A percentile compares a stretch with the other conserved stretches of the same genome.
Evolutionary conservation across 2,797 vertebrate genomes (phyloP).

Genomic region (Cercopithecus neglectus): DNA sequence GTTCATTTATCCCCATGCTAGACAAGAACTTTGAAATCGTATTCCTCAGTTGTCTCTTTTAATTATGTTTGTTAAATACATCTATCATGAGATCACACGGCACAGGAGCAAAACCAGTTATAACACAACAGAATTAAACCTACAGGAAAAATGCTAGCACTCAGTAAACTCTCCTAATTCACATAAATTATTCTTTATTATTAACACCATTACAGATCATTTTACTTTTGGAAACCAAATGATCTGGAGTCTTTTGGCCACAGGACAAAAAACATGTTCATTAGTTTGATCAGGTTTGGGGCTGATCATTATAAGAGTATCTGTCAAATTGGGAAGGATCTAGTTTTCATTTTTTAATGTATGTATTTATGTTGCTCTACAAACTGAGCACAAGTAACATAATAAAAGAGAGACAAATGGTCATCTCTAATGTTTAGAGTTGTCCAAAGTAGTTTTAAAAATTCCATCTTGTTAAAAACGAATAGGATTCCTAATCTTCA

Average conservation of each 20-base stretch:
- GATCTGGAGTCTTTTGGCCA: neutral
- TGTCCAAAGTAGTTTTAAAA: neutral
- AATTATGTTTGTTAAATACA: slow-evolving; percentile 59
- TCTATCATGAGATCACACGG: slow-evolving; percentile 6
- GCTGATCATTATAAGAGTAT: neutral
- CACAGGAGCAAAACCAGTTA: slow-evolving; percentile 54
- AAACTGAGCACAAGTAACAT: neutral
- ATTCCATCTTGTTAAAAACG: neutral
- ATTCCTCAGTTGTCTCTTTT: slow-evolving; percentile 10
- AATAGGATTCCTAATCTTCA: slow-evolving; percentile 1
- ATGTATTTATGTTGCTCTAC: neutral
- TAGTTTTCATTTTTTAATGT: slow-evolving; percentile 31
- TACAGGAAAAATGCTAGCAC: slow-evolving; percentile 39
- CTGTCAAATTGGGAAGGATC: neutral
- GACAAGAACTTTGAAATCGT: slow-evolving; percentile 36
- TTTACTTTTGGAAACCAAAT: slow-evolving; percentile 46
- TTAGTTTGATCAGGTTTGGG: neutral
- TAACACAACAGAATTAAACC: slow-evolving; percentile 37
- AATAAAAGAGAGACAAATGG: slow-evolving; percentile 28
- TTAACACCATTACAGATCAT: slow-evolving; percentile 37
- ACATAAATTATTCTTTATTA: slow-evolving; percentile 34
- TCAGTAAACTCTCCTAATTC: slow-evolving; percentile 9
- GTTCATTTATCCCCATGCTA: neutral
- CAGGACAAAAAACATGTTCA: neutral
- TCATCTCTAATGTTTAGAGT: neutral